phyloP scores from a whole-genome alignment of 2,797 vertebrate species.

The Myripristis jacobus region DNA sequence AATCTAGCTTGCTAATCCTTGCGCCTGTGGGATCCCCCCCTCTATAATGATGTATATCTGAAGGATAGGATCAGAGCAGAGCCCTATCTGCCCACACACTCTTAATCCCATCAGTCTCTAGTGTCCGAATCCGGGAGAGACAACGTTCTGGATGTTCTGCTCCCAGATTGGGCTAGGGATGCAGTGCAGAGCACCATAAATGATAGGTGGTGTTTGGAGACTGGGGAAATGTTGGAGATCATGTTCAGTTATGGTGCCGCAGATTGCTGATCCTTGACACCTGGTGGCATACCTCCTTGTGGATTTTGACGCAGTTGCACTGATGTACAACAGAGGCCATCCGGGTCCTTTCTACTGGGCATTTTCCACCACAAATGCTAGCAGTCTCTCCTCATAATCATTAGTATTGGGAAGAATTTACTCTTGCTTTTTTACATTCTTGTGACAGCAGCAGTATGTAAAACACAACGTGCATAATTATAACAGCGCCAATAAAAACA shows the following conservation, averaged over 20 bases:
- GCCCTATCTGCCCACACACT: conserved; percentile 77
- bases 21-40: conserved; percentile 74
- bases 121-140: conserved; percentile 70
- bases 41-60: conserved; percentile 80
- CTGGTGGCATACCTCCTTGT: conserved; percentile 36
- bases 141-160: conserved; percentile 58
- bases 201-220: conserved; percentile 62
- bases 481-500: no score
- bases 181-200: conserved; percentile 55
- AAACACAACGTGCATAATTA: no score
- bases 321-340: not conserved
- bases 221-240: conserved; percentile 54
- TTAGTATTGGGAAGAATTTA: conserved; percentile 28
- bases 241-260: conserved; percentile 67
- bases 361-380: conserved; percentile 28
- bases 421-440: conserved; percentile 30
- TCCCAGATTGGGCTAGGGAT: conserved; percentile 49
- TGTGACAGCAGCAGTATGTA: conserved; percentile 17
- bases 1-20: conserved; percentile 79
- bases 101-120: conserved; percentile 81
- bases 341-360: conserved; percentile 29
- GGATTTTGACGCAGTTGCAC: conserved; percentile 20
- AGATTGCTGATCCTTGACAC: conserved; percentile 53
- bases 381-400: conserved; percentile 13
- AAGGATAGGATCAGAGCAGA: conserved; percentile 78